Conservation (phyloP, 2,113 vertebrate species). For the Rhombomys opimus region DNA sequence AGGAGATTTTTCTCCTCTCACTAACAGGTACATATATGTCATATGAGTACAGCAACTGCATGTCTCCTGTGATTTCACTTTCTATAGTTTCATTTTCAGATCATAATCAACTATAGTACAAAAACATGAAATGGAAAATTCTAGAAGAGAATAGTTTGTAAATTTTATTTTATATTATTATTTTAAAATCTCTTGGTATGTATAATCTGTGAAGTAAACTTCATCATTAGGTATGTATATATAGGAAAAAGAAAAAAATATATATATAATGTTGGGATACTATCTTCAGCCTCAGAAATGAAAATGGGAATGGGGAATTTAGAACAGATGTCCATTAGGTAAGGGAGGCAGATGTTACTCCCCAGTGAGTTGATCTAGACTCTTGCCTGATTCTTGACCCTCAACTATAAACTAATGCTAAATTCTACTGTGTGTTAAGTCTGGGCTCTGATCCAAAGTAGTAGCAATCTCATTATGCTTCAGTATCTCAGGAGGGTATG, state of each 20-base stretch:
- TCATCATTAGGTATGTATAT: background rate
- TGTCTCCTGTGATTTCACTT: background rate
- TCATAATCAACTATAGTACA: background rate
- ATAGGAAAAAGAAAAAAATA: background rate
- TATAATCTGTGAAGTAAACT: background rate
- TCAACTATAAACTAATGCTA: background rate
- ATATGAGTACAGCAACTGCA: background rate
- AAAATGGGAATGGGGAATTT: background rate
- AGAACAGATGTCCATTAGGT: background rate
- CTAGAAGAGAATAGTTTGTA: background rate
- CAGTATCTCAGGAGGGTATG: background rate
- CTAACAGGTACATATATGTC: background rate
- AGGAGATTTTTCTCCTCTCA: background rate
- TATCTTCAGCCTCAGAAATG: background rate
- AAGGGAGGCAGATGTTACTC: background rate
- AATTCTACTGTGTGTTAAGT: background rate
- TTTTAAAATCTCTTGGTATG: background rate
- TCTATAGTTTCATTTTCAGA: background rate
- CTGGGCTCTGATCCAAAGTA: background rate
- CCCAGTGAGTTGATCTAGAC: background rate
- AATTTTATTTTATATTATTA: background rate
- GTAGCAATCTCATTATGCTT: background rate
- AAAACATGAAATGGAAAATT: background rate
- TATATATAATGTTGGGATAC: too few relatives aligned
- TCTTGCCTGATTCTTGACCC: slow-evolving; percentile 7